Evolutionary conservation across 2,888 invertebrate genomes (phyloP).

Genomic region (Netelia fuscicornis): DNA sequence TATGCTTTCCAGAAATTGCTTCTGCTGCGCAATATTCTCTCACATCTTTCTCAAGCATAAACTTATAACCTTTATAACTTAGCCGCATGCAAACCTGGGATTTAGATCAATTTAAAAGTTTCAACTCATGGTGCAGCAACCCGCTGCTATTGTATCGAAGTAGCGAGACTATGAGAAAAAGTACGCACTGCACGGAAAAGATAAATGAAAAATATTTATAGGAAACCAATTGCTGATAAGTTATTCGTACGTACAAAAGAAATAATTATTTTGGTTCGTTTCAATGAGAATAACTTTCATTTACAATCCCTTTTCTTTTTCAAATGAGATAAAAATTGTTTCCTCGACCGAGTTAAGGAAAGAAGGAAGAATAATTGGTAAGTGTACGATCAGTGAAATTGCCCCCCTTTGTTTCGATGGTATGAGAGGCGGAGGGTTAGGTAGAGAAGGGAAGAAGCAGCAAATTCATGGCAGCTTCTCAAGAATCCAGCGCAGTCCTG

Average conservation of each 20-base stretch:
- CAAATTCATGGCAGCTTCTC: slow-evolving; percentile 13
- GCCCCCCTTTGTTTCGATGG: slow-evolving; percentile 1
- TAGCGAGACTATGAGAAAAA: slow-evolving; percentile 3
- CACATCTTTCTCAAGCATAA: slow-evolving; percentile 35
- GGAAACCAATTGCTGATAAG: too few relatives aligned
- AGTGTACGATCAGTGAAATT: slow-evolving; percentile 15
- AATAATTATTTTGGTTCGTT: too few relatives aligned
- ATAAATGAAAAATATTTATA: background rate
- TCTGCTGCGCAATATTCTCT: slow-evolving; percentile 2
- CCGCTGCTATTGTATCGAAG: slow-evolving; percentile 6
- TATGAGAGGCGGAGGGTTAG: background rate
- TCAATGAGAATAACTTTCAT: too few relatives aligned
- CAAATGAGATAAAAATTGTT: too few relatives aligned
- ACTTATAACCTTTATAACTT: slow-evolving; percentile 60
- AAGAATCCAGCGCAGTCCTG: slow-evolving; percentile 16
- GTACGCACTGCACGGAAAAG: background rate
- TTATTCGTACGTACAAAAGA: too few relatives aligned
- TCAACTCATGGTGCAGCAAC: background rate
- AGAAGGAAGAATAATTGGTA: too few relatives aligned
- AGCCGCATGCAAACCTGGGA: slow-evolving; percentile 48
- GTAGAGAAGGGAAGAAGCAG: background rate
- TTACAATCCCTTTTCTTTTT: too few relatives aligned
- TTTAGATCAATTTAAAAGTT: slow-evolving; percentile 64
- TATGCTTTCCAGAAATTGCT: slow-evolving; percentile 51
- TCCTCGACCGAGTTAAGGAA: too few relatives aligned